A percentile compares a stretch with the other conserved stretches of the same genome.
phyloP scores from a whole-genome alignment of 1,140 invertebrate species.

The Adelges cooleyi region DNA sequence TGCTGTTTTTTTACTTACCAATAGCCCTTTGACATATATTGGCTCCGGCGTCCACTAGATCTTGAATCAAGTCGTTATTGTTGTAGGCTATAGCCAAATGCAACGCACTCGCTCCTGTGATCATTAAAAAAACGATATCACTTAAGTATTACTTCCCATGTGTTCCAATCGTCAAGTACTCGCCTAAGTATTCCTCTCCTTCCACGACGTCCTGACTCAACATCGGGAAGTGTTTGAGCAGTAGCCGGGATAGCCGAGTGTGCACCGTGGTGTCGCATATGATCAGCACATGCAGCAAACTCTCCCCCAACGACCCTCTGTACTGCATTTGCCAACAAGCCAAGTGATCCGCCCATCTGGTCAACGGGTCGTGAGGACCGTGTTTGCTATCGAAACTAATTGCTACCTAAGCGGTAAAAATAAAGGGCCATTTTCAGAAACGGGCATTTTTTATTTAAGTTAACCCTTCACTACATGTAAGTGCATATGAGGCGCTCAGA shows the following conservation, averaged over 20 bases:
- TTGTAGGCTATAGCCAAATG: slow-evolving; percentile 93
- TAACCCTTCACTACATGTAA: not conserved
- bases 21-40: slow-evolving; percentile 84
- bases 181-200: slow-evolving; percentile 91
- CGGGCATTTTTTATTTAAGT: not conserved
- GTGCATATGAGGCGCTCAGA: no score
- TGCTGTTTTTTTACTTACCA: slow-evolving; percentile 54
- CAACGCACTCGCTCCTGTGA: slow-evolving; percentile 82
- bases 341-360: slow-evolving; percentile 77
- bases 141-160: no score
- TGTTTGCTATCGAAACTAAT: slow-evolving; percentile 70
- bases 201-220: slow-evolving; percentile 88
- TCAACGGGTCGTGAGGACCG: slow-evolving; percentile 66
- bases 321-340: slow-evolving; percentile 97
- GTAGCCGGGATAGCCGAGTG: slow-evolving; percentile 69
- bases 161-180: slow-evolving; percentile 27
- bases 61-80: slow-evolving; percentile 90
- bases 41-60: slow-evolving; percentile 79
- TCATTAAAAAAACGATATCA: slow-evolving; percentile 32
- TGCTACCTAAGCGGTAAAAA: slow-evolving; percentile 45
- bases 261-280: slow-evolving; percentile 85
- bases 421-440: no score
- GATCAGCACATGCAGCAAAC: slow-evolving; percentile 83
- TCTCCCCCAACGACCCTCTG: slow-evolving; percentile 87
- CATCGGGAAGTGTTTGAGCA: slow-evolving; percentile 84